A percentile compares a stretch with the other conserved stretches of the same genome.
phyloP scores from a whole-genome alignment of 30 jellyfish, hydroid and myxozoan species.

The Haliclystus octoradiatus region DNA sequence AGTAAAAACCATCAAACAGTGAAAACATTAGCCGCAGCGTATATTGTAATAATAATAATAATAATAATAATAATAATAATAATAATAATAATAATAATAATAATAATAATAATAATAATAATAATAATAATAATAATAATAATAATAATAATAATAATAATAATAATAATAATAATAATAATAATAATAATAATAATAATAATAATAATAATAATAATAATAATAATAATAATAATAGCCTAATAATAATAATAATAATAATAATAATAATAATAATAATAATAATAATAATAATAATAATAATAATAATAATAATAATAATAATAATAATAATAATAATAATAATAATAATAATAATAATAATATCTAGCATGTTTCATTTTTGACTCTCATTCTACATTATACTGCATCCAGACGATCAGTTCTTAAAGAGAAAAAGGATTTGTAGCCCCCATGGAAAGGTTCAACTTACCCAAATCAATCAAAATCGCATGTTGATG shows the following conservation, averaged over 20 bases:
- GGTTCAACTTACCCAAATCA: constrained; percentile 92
- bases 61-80: background rate
- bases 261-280: background rate
- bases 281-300: background rate
- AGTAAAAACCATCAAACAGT: background rate
- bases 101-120: background rate
- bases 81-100: background rate
- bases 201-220: background rate
- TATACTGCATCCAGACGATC: background rate
- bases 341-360: background rate
- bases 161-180: background rate
- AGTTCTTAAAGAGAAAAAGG: background rate
- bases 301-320: background rate
- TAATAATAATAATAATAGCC: background rate
- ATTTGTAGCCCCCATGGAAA: too few relatives aligned
- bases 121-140: background rate
- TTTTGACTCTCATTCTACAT: too few relatives aligned
- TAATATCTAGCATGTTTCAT: too few relatives aligned
- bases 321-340: background rate
- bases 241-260: background rate
- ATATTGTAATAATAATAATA: too few relatives aligned
- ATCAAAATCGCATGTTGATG: constrained; percentile 97
- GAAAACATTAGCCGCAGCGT: background rate
- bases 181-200: background rate
- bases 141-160: background rate